These are phyloP conservation scores for Drosophila kurseongensis DNA, from an alignment of 1,140 invertebrate species.

Conservation along the genomic window DNA sequence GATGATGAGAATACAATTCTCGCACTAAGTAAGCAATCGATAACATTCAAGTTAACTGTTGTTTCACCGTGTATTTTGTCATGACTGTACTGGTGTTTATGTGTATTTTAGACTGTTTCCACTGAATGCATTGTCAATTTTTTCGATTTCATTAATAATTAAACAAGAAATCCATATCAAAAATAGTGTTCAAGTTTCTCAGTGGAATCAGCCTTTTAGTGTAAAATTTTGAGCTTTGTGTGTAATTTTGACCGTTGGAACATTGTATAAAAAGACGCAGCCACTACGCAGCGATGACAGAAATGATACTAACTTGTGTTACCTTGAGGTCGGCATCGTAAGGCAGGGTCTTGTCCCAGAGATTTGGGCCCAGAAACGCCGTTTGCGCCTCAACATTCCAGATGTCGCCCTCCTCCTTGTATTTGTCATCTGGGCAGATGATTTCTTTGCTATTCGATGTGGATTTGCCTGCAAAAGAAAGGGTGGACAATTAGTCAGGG, in stretches of 20 bases:
- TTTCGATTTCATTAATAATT: neutral
- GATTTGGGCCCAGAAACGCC: slow-evolving; percentile 96
- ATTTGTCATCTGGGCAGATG: slow-evolving; percentile 89
- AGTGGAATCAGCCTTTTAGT: slow-evolving; percentile 3
- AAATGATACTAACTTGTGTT: slow-evolving; percentile 88
- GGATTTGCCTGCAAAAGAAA: slow-evolving; percentile 86
- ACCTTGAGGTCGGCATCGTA: slow-evolving; percentile 98
- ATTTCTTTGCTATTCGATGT: slow-evolving; percentile 87
- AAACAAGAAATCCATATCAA: no score
- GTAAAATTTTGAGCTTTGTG: slow-evolving; percentile 28
- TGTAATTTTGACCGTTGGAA: slow-evolving; percentile 25
- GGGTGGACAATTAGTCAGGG: slow-evolving; percentile 16
- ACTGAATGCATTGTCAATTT: neutral
- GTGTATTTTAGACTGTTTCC: slow-evolving; percentile 8
- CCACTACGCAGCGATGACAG: slow-evolving; percentile 85
- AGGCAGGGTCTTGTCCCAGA: slow-evolving; percentile 96
- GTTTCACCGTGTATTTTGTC: slow-evolving; percentile 28
- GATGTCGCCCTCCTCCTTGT: slow-evolving; percentile 92
- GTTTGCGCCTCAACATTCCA: slow-evolving; percentile 96
- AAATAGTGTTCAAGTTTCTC: no score
- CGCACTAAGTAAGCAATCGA: slow-evolving; percentile 71
- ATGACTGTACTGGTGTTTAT: slow-evolving; percentile 43
- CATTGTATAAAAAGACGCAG: slow-evolving; percentile 59
- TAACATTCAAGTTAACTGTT: slow-evolving; percentile 57
- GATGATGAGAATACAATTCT: slow-evolving; percentile 77